Conservation (phyloP, 1,140 invertebrate species). For the Papilio helenus region DNA sequence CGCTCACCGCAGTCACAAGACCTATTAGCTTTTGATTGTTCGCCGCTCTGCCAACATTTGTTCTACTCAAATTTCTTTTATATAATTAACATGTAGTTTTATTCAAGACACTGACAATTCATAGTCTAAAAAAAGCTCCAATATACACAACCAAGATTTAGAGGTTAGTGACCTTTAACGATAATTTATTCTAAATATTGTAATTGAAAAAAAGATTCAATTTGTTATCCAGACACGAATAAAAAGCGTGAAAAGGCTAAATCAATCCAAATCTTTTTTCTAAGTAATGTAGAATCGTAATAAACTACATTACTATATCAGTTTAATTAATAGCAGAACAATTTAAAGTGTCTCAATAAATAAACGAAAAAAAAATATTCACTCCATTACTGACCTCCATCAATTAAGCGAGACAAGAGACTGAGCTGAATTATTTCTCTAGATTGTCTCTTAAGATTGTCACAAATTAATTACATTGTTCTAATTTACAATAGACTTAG, state of each 20-base stretch:
- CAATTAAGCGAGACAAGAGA: constrained; percentile 25
- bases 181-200: not conserved
- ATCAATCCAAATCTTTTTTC: constrained; percentile 33
- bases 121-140: too few relatives aligned
- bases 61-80: constrained; percentile 23
- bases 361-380: constrained; percentile 22
- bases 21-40: constrained; percentile 34
- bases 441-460: constrained; percentile 30
- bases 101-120: constrained; percentile 19
- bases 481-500: constrained; percentile 32
- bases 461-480: constrained; percentile 36
- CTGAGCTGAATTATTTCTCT: constrained; percentile 27
- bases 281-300: not conserved
- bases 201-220: constrained; percentile 5
- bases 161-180: not conserved
- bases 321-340: constrained; percentile 23
- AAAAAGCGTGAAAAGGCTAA: not conserved
- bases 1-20: constrained; percentile 13
- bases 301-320: constrained; percentile 20
- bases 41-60: constrained; percentile 18
- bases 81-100: constrained; percentile 35
- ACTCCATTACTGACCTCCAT: constrained; percentile 32
- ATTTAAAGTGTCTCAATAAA: constrained; percentile 29
- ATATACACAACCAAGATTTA: not conserved
- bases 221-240: not conserved